Percentiles rank a stretch among this genome's conserved stretches.
phyloP scores from a whole-genome alignment of 2,888 invertebrate species.

The Sphaeridia pumilis region DNA sequence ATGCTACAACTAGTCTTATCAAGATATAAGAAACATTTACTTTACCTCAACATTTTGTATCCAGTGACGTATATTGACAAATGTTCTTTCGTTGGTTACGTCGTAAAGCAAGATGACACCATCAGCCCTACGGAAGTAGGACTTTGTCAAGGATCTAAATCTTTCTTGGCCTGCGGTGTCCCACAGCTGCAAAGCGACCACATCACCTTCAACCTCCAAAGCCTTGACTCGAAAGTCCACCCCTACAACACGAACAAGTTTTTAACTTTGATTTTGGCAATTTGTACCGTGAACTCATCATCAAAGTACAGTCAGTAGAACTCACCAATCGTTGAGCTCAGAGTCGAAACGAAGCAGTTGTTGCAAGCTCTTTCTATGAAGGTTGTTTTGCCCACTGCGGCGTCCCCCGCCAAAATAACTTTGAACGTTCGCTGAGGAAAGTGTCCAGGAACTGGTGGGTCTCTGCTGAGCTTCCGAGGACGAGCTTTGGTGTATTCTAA shows the following conservation, averaged over 20 bases:
- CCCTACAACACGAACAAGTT: slow-evolving; percentile 37
- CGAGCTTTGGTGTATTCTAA: neutral
- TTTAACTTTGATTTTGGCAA: too few species aligned
- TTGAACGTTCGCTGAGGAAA: slow-evolving; percentile 49
- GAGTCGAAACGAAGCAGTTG: slow-evolving; percentile 45
- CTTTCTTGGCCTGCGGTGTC: slow-evolving; percentile 49
- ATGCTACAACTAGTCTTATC: too few species aligned
- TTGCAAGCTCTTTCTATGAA: slow-evolving; percentile 50
- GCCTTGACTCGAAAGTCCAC: slow-evolving; percentile 49
- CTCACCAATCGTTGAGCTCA: slow-evolving; percentile 49
- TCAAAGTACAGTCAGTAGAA: neutral
- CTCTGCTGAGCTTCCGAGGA: neutral
- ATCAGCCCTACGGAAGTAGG: slow-evolving; percentile 51
- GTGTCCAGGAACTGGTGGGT: neutral
- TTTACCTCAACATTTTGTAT: slow-evolving; percentile 47
- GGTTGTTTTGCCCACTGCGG: slow-evolving; percentile 51
- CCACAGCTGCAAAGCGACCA: slow-evolving; percentile 46
- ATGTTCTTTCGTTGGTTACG: slow-evolving; percentile 48
- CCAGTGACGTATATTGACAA: slow-evolving; percentile 50
- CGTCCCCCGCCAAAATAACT: slow-evolving; percentile 51
- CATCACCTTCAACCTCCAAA: slow-evolving; percentile 44
- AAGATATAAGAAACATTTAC: neutral
- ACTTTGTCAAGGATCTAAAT: slow-evolving; percentile 50
- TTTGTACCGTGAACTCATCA: too few species aligned
- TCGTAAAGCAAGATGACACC: slow-evolving; percentile 51